Conservation (phyloP, 37 sponge, comb jelly and placozoan species). For the Hormiphora californensis region DNA sequence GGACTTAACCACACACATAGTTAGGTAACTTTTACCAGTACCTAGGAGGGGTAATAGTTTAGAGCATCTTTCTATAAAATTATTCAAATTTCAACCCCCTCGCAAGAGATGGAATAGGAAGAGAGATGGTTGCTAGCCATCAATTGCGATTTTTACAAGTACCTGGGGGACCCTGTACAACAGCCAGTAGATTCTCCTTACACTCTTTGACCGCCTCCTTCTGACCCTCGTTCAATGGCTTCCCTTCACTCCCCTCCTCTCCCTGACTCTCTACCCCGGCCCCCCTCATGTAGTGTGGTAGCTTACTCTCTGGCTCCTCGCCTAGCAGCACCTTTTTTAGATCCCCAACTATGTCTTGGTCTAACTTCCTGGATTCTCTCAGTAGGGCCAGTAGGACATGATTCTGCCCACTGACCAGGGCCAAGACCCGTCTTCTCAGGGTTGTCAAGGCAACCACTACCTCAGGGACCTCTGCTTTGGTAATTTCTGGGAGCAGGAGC, state of each 20-base stretch:
- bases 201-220: neutral
- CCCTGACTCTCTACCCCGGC: neutral
- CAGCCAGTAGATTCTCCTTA: neutral
- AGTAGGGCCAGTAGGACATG: neutral
- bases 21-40: constrained; percentile 18
- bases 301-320: neutral
- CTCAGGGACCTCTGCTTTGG: neutral
- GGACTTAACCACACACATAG: neutral
- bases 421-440: neutral
- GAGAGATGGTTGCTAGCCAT: neutral
- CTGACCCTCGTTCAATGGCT: neutral
- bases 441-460: neutral
- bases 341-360: neutral
- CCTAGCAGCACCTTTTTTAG: neutral
- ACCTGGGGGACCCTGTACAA: constrained; percentile 36
- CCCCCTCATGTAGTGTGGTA: neutral
- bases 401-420: neutral
- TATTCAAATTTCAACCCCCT: neutral
- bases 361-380: neutral
- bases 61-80: neutral
- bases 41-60: neutral
- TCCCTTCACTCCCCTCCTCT: neutral
- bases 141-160: neutral
- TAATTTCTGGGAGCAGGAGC: neutral
- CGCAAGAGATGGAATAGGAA: neutral